A percentile compares a stretch with the other conserved stretches of the same genome.
Evolutionary conservation across 2,888 invertebrate species (phyloP).

Genomic region (Trileptium ribeirensis): DNA sequence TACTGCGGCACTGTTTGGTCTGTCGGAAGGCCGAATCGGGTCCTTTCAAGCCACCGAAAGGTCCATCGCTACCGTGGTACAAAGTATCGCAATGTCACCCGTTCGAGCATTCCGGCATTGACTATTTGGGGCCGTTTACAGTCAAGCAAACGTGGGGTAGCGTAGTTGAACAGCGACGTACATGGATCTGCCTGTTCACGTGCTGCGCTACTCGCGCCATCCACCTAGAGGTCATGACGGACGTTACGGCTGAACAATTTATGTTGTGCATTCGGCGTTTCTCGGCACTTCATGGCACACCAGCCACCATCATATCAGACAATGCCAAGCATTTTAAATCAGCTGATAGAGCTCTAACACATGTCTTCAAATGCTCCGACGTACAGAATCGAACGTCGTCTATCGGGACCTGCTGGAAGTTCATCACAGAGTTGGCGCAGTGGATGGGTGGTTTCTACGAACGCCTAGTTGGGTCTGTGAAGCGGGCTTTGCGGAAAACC

Average conservation of each 20-base stretch:
- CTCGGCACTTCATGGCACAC: constrained; percentile 29
- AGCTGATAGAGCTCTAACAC: no score
- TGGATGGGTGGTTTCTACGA: background rate
- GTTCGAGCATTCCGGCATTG: background rate
- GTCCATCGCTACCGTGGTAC: background rate
- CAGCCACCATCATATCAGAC: no score
- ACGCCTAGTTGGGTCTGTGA: no score
- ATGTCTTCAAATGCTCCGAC: no score
- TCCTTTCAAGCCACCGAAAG: background rate
- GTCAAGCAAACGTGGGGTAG: background rate
- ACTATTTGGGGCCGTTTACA: background rate
- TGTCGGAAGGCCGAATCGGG: no score
- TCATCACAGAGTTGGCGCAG: background rate
- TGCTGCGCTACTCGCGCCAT: background rate
- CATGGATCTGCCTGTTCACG: background rate
- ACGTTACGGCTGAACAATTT: background rate
- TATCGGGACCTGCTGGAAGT: background rate
- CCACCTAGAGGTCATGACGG: background rate
- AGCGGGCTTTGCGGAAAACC: background rate
- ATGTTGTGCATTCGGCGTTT: background rate
- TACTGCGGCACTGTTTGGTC: background rate
- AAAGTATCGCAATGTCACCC: background rate
- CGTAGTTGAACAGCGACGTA: background rate
- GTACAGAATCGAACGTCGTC: no score
- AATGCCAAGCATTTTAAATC: no score